phyloP scores from a whole-genome alignment of 2,113 vertebrate species.

The Thalassarche chlororhynchos region DNA sequence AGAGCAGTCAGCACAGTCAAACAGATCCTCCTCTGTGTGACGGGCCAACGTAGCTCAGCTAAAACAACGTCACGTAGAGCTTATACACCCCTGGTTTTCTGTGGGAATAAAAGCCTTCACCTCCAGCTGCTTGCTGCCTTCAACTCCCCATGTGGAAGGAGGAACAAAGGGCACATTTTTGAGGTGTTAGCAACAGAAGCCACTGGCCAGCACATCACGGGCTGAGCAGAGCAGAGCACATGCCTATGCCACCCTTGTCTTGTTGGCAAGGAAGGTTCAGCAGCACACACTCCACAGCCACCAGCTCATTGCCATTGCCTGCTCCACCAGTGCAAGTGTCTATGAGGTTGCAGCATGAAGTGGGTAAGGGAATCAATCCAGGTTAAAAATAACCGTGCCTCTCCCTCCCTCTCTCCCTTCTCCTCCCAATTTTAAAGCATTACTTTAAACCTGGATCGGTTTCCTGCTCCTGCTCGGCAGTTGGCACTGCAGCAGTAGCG shows the following conservation, averaged over 20 bases:
- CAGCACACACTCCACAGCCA: not conserved
- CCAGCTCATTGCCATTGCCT: not conserved
- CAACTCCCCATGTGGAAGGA: not conserved
- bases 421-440: not conserved
- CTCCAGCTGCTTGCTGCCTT: not conserved
- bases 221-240: not conserved
- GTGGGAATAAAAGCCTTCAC: not conserved
- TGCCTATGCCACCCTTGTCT: not conserved
- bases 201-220: accelerated
- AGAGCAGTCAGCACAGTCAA: not conserved
- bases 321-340: not conserved
- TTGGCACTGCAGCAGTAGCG: accelerated
- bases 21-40: not conserved
- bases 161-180: not conserved
- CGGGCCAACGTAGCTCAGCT: not conserved
- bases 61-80: not conserved
- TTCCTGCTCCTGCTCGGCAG: not conserved
- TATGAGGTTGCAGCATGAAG: not conserved
- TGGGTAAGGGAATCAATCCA: not conserved
- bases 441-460: not conserved
- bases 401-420: not conserved
- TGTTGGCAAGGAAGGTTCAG: not conserved
- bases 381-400: not conserved
- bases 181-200: not conserved
- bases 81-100: not conserved